Evolutionary conservation across 2,888 invertebrate genomes (phyloP), one percentile per base, ranked within the genome.

Genomic region (Lissocephala sabroskyi): DNA sequence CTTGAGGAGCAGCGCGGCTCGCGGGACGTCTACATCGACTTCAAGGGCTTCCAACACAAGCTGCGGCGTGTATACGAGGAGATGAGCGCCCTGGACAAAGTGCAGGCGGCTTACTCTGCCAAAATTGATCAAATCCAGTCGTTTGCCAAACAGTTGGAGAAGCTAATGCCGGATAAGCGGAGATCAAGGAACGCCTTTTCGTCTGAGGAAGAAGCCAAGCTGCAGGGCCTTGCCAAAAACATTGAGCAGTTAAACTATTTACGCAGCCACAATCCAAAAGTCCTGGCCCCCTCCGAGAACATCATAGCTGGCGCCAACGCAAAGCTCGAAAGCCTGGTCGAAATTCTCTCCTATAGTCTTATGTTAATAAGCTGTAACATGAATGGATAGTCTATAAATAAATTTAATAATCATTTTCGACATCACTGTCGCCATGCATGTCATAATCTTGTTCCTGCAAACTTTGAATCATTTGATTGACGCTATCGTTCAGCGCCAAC

Each of bases 141-240:
- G 0, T 83, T 82, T 41, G 64, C 74, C 0, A 77, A 77, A 30
- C 79, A 82, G 35, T 41, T 82, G 36, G 66, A 74, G 16, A 80
- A 82, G 29, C 50, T 82, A 0, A 39, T 79, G 48, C 76, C 70
- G 0, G 32, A 57, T 1, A 59, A 65, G 0, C 55, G 49, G 0
- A 52, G 59, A 1, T 52, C 49, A 0, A 45, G 49, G 1, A 53
- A 66, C 10, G 80, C 82, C 1, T 73, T 81, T 13, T 74, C 65
- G 1, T 2, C 44, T 1, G 59, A 53, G 3, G 80, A 82, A 19
- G 59, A 71, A 33, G 26, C 9, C 0, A 67, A 59, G 14, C 44
- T 82, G 0, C 36, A 50, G 2, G 30, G 48, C 3, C 59, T 82
- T 5, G 70, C 73, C 0, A 57, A 63, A 6, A 71, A 65, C 35